Percentiles rank a stretch among this genome's conserved stretches.
Conservation (phyloP, 2,113 vertebrate species). For the Corapipo altera region DNA sequence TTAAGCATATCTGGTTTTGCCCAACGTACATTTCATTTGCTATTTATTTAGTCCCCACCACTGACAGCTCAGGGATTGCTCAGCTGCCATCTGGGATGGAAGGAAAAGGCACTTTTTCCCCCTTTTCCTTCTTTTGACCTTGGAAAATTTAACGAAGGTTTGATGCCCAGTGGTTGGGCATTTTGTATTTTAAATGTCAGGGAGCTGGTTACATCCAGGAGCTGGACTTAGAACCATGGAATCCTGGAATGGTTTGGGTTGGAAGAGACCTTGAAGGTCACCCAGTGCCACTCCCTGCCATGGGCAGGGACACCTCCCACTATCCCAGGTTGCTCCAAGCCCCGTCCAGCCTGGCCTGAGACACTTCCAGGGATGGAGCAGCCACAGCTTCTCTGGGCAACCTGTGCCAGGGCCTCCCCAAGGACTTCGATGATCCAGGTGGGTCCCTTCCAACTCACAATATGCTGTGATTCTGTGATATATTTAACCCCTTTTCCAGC, state of each 20-base stretch:
- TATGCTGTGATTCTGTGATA: background rate
- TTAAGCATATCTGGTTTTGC: conserved; percentile 5
- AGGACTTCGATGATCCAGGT: background rate
- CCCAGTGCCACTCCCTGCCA: background rate
- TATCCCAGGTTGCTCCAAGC: rapidly evolving
- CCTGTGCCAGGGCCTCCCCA: background rate
- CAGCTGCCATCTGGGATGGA: background rate
- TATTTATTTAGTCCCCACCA: background rate
- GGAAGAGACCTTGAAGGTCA: background rate
- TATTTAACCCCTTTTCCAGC: background rate
- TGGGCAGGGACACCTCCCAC: background rate
- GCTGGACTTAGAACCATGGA: background rate
- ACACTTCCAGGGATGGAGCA: background rate
- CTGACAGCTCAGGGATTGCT: conserved; percentile 8
- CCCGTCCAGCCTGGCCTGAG: rapidly evolving
- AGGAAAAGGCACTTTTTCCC: background rate
- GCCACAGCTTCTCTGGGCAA: background rate
- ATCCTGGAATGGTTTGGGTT: background rate
- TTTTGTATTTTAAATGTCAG: background rate
- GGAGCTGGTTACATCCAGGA: background rate
- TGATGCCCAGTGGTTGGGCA: background rate
- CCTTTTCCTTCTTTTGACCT: background rate
- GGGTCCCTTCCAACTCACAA: background rate
- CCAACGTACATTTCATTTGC: background rate
- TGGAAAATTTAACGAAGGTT: background rate